phyloP scores from a whole-genome alignment of 2,113 vertebrate species.

The Ammodytes dubius region DNA sequence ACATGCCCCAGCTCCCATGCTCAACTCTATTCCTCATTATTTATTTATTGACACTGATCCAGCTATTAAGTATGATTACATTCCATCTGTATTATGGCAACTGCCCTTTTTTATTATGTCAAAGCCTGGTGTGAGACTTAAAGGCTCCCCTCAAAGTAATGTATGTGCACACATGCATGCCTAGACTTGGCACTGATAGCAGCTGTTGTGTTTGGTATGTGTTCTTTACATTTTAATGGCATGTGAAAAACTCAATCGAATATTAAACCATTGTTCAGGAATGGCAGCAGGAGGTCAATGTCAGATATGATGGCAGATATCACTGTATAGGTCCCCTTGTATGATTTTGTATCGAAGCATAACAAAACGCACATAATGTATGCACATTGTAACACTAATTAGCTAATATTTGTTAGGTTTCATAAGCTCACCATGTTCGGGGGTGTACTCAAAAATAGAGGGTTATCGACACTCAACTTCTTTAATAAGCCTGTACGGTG shows the following conservation, averaged over 20 bases:
- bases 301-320: background rate
- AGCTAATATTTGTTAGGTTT: background rate
- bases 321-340: background rate
- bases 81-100: conserved; percentile 65
- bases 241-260: conserved; percentile 31
- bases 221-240: conserved; percentile 24
- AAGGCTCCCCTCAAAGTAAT: conserved; percentile 41
- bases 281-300: conserved; percentile 7
- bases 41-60: conserved; percentile 73
- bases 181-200: conserved; percentile 40
- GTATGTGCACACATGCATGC: conserved; percentile 33
- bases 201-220: conserved; percentile 68
- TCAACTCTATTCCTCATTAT: conserved; percentile 40
- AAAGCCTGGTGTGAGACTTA: conserved; percentile 51
- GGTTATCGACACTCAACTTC: background rate
- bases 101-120: conserved; percentile 27
- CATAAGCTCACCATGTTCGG: background rate
- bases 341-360: background rate
- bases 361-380: background rate
- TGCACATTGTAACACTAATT: background rate
- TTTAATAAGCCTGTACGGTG: background rate
- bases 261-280: conserved; percentile 41
- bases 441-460: background rate
- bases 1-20: conserved; percentile 15
- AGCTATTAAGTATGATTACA: conserved; percentile 61